Evolutionary conservation across 2,113 vertebrate species (phyloP), one percentile per base, ranked within the genome.

Genomic region (Athene cunicularia): DNA sequence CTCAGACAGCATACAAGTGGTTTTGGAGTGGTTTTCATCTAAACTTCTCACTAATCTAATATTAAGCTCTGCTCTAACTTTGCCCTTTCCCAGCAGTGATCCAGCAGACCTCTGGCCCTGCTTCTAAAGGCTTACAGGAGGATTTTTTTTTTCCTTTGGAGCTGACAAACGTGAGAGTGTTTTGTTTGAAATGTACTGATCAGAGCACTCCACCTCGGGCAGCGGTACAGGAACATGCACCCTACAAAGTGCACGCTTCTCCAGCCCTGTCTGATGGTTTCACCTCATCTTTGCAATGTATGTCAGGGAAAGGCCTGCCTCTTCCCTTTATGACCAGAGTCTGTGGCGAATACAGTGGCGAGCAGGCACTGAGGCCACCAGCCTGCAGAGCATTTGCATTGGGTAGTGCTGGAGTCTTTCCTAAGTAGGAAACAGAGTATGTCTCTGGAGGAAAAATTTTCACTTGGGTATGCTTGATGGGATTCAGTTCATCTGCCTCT

Each of bases 71-170:
- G 56, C 83, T 97, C 73, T 30, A 70, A 71, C 77, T 89, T 85
- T 94, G 53, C 73, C 91, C 64, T 95, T 95, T 89, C 80, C 70
- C n/a, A 91, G 64, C 66, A 85, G 70, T 45, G 66, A 89, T 87
- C 80, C 35, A 89, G n/a, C 89, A 95, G 73, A 72, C 58, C 73
- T 86, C 60, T 90, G 60, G 43, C 28, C 70, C 27, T 87, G 60
- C 72, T 80, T 35, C 47, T 76, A 39, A 56, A 82, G 85, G 9
- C n/a, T 76, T 72, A 21, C 45, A 58, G 53, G 19, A 39, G 47
- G 35, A 22, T 39, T 47, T 47, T 28, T 47, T 28, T 81, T 83
- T 74, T 55, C 70, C 27, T 86, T 64, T 73, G 58, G 56, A 89
- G 53, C 33, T 75, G 45, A 68, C 0, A 6, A 68, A 26, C 1